Conservation (phyloP, 2,888 invertebrate species). For the Coremacera marginata region DNA sequence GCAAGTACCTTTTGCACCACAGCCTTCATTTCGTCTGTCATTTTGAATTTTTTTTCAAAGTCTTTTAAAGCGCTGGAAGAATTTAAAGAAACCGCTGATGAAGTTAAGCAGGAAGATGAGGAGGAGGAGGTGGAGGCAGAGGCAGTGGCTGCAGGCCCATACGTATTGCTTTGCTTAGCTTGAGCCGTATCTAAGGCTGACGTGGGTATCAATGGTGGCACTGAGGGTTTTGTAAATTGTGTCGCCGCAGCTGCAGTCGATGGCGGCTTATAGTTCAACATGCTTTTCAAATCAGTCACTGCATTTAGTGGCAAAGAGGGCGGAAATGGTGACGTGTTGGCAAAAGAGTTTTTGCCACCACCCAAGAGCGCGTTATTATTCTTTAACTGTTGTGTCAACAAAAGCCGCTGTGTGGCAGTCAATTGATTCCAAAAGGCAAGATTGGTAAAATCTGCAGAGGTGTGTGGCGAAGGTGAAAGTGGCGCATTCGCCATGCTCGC, state of each 20-base stretch:
- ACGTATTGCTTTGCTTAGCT: constrained; percentile 25
- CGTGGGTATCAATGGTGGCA: constrained; percentile 56
- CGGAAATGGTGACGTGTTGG: constrained; percentile 51
- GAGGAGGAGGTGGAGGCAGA: background rate
- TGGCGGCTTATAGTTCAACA: constrained; percentile 60
- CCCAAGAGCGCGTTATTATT: constrained; percentile 46
- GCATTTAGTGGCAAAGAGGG: constrained; percentile 58
- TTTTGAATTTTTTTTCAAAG: constrained; percentile 66
- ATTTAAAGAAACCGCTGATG: constrained; percentile 58
- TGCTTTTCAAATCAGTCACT: constrained; percentile 62
- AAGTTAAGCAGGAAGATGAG: background rate
- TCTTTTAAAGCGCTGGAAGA: constrained; percentile 62
- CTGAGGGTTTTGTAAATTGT: constrained; percentile 55
- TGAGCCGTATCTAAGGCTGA: constrained; percentile 41
- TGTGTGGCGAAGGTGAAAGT: constrained; percentile 45
- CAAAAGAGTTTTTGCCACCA: constrained; percentile 16
- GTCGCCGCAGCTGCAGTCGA: background rate
- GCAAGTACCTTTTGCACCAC: constrained; percentile 67
- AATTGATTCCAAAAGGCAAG: constrained; percentile 66
- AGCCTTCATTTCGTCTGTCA: constrained; percentile 67
- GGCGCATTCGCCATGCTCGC: constrained; percentile 37
- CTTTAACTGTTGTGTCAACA: constrained; percentile 62
- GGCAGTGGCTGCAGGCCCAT: background rate
- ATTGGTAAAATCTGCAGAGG: constrained; percentile 59
- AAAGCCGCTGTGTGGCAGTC: constrained; percentile 58